phyloP scores from a whole-genome alignment of 92 coral and sea anemone species.

The Porites evermanni region DNA sequence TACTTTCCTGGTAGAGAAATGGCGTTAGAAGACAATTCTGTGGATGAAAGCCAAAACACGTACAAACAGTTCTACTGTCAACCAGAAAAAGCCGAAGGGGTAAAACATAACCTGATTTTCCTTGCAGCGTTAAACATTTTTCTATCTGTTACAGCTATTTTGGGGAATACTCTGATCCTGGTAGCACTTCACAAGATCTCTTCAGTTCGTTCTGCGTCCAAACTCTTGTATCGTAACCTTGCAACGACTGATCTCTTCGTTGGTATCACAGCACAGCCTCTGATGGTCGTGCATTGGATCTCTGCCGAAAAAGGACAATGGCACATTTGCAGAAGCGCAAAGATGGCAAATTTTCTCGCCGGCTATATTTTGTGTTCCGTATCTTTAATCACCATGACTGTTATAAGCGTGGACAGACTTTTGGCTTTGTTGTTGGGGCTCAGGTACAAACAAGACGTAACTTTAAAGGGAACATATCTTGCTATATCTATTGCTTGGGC shows the following conservation, averaged over 20 bases:
- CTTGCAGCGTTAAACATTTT: constrained; percentile 3
- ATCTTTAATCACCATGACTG: constrained; percentile 7
- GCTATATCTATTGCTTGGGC: not conserved
- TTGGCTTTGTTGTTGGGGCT: not conserved
- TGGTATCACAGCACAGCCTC: not conserved
- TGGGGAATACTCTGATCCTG: constrained; percentile 15
- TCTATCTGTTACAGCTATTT: constrained; percentile 9
- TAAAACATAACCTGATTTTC: not conserved
- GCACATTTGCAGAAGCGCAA: not conserved
- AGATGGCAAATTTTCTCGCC: not conserved
- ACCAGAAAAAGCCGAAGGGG: not conserved
- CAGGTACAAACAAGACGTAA: constrained; percentile 17
- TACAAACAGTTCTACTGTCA: not conserved
- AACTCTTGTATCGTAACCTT: constrained; percentile 4
- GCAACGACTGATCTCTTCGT: constrained; percentile 8
- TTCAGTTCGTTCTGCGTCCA: constrained; percentile 2
- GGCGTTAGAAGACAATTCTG: not conserved
- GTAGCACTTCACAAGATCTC: constrained; percentile 10
- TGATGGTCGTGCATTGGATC: not conserved
- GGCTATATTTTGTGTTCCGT: not conserved
- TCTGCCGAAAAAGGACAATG: not conserved
- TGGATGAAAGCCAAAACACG: too few relatives aligned
- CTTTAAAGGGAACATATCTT: not conserved
- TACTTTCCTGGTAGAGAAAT: not conserved
- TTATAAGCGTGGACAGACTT: constrained; percentile 27